Evolutionary conservation across 2,888 invertebrate genomes (phyloP).

Genomic region (Holacanthella duospinosa): DNA sequence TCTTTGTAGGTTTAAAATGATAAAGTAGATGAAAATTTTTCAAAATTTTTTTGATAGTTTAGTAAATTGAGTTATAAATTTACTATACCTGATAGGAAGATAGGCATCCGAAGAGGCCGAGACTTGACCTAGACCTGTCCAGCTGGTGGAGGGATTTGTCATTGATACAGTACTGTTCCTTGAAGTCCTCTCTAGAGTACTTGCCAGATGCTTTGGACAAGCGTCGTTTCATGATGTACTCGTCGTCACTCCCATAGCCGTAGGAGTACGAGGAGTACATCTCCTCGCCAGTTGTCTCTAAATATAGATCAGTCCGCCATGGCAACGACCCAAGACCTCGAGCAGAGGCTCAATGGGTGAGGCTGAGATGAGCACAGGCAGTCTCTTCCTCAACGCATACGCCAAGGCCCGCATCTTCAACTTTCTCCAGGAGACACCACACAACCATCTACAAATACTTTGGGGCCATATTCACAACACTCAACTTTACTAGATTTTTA

Average conservation of each 20-base stretch:
- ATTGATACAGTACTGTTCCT: slow-evolving; percentile 89
- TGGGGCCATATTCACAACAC: too few species aligned
- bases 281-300: neutral
- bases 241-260: slow-evolving; percentile 5
- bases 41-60: too few species aligned
- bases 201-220: neutral
- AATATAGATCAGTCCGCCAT: neutral
- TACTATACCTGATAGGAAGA: slow-evolving; percentile 44
- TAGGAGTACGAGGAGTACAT: neutral
- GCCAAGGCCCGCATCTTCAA: neutral
- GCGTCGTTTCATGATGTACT: neutral
- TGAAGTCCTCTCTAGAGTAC: slow-evolving; percentile 69
- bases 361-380: neutral
- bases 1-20: too few species aligned
- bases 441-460: too few species aligned
- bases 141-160: slow-evolving; percentile 64
- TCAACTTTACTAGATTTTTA: too few species aligned
- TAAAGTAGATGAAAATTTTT: too few species aligned
- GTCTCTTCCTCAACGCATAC: neutral
- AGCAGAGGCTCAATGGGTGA: neutral
- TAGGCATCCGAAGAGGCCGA: slow-evolving; percentile 71
- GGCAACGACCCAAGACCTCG: neutral
- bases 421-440: neutral
- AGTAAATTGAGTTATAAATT: too few species aligned
- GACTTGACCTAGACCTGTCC: slow-evolving; percentile 50